A percentile compares a stretch with the other conserved stretches of the same genome.
phyloP scores from a whole-genome alignment of 2,113 vertebrate genomes.

The Anguilla japonica region DNA sequence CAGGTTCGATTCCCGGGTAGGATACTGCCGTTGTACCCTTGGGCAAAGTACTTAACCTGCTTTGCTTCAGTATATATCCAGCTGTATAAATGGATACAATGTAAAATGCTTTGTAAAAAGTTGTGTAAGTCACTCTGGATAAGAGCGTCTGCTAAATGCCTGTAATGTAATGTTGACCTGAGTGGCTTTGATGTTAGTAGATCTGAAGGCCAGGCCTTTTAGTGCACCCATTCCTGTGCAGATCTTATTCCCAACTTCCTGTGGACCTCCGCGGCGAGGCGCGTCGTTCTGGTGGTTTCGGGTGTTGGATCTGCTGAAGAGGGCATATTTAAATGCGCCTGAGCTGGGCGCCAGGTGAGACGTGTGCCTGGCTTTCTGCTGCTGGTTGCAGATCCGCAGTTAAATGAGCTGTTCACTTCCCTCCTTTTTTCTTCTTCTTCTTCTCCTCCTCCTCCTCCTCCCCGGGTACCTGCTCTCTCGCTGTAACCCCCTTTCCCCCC shows the following conservation, averaged over 20 bases:
- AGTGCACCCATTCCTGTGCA: constrained; percentile 34
- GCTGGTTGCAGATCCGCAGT: constrained; percentile 58
- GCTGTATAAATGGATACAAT: too few relatives aligned
- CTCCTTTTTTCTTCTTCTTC: constrained; percentile 16
- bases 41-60: too few relatives aligned
- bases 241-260: constrained; percentile 55
- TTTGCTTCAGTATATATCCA: too few relatives aligned
- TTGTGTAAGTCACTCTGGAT: too few relatives aligned
- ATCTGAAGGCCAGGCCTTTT: neutral
- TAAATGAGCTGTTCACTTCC: constrained; percentile 44
- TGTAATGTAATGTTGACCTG: neutral
- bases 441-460: constrained; percentile 23
- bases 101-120: too few relatives aligned
- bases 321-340: constrained; percentile 67
- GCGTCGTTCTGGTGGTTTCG: constrained; percentile 68
- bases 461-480: neutral
- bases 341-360: constrained; percentile 45
- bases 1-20: too few relatives aligned
- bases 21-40: too few relatives aligned
- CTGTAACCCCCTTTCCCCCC: neutral
- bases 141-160: too few relatives aligned
- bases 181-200: neutral
- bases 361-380: constrained; percentile 44
- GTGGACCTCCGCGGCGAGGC: constrained; percentile 52
- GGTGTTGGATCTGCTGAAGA: constrained; percentile 70